Evolutionary conservation across 64 coral and sea anemone species (phyloP).

Genomic region (Acropora tenuis): DNA sequence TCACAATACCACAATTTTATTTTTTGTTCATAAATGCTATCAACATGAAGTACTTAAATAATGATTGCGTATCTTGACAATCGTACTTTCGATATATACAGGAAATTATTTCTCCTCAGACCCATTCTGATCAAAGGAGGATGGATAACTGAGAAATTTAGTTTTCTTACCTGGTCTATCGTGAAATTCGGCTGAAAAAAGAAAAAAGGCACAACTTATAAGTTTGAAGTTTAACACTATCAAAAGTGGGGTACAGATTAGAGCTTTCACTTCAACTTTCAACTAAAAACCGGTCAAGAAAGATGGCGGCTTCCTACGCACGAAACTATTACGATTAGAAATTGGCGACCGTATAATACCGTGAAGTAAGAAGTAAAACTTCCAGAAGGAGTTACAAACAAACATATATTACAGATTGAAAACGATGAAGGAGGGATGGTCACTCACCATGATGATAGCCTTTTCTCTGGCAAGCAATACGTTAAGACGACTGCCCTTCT

Average conservation of each 20-base stretch:
- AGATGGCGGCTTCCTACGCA: neutral
- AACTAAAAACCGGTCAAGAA: neutral
- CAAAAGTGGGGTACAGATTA: neutral
- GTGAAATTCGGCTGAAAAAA: constrained; percentile 95
- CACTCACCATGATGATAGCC: constrained; percentile 84
- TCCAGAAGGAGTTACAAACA: neutral
- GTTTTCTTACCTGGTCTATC: constrained; percentile 92
- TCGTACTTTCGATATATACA: too few relatives aligned
- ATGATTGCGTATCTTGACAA: neutral
- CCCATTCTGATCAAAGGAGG: neutral
- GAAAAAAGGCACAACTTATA: neutral
- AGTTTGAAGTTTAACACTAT: neutral
- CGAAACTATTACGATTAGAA: neutral
- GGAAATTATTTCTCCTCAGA: too few relatives aligned
- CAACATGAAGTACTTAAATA: too few relatives aligned
- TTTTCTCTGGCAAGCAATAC: constrained; percentile 50
- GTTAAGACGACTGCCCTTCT: constrained; percentile 41
- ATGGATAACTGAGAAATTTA: neutral
- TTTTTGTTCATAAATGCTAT: neutral
- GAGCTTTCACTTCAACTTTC: neutral
- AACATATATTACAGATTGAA: constrained; percentile 37
- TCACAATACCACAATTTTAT: neutral
- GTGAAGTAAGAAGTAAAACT: neutral
- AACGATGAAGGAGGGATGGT: constrained; percentile 75
- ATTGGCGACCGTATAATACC: neutral